Percentiles rank a stretch among this genome's conserved stretches.
phyloP scores from a whole-genome alignment of 2,888 invertebrate genomes.

The Drosophila ezoana region DNA sequence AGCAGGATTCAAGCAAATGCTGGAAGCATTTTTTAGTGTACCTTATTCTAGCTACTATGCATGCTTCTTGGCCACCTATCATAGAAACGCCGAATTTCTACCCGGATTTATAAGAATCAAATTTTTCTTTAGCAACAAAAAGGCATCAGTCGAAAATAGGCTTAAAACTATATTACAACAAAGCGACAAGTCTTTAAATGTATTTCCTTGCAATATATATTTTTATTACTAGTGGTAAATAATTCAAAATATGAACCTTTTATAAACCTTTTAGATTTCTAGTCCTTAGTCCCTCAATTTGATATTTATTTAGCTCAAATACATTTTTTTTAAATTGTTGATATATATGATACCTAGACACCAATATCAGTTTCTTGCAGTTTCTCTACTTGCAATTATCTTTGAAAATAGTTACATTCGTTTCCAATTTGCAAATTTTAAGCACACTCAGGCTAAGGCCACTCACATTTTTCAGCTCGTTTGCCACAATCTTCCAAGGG shows the following conservation, averaged over 20 bases:
- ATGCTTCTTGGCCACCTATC: background rate
- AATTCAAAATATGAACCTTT: no score
- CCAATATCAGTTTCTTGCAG: background rate
- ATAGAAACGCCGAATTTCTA: no score
- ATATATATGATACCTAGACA: no score
- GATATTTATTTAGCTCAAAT: no score
- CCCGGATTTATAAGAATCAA: background rate
- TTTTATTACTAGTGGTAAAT: no score
- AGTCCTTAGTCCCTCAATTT: no score
- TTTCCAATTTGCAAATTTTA: background rate
- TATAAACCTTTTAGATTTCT: no score
- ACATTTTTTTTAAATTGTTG: no score
- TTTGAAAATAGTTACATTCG: background rate
- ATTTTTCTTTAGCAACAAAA: background rate
- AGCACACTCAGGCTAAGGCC: slow-evolving; percentile 3
- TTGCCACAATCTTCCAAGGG: background rate
- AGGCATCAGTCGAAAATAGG: background rate
- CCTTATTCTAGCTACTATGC: background rate
- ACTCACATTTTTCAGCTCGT: background rate
- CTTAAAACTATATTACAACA: no score
- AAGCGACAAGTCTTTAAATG: no score
- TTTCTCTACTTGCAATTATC: background rate
- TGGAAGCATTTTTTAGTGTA: slow-evolving; percentile 1
- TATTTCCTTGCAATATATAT: no score
- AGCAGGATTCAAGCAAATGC: slow-evolving; percentile 15